Base-by-base conservation (phyloP, 2,888 invertebrate genomes). In the Phortica magna region DNA sequence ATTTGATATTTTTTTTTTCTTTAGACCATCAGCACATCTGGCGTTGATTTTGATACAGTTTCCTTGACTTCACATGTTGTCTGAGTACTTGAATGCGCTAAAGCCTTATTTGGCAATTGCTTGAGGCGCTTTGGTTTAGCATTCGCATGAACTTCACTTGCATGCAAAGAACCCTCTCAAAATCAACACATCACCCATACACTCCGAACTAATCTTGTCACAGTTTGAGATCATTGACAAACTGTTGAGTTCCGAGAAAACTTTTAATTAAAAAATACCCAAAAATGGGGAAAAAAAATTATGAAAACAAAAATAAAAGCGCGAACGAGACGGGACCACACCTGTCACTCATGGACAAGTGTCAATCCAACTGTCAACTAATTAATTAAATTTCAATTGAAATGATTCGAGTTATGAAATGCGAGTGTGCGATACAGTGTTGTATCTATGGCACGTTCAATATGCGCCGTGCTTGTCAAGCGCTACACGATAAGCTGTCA, bases 371-470 rank as follows among this genome's bases (percentile, higher is more conserved):
- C 90, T 90, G 90, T 90, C 90, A 89, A 88, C 90, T 90, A 90
- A 90, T 90, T 90, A 90, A 90, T 90, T 90, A 90, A 90, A 90
- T 89, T 90, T 90, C 90, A 90, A 90, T 90, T 90, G 90, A 90
- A 90, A 85, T 88, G 83, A 83, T 80, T 81, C 83, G 19, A 61
- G 19, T 59, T 59, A 17, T 9, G 59, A n/a, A 5, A 55, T 17
- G 10, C 53, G 55, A 53, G 61, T 31, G 31, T 31, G 31, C 31
- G 31, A 2, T 31, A 31, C 3, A 31, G 31, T 31, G 31, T 31
- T 31, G 78, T 84, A 79, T 77, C 83, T 80, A 87, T 59, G 17
- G 19, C 17, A 17, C 42, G 41, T 41, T 39, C 73, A 31, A 19
- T 61, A 61, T 73, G 73, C 70, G 70, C 70, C 14, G 17, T 4